phyloP scores from a whole-genome alignment of 2,888 invertebrate species.

The Cenopis cana region DNA sequence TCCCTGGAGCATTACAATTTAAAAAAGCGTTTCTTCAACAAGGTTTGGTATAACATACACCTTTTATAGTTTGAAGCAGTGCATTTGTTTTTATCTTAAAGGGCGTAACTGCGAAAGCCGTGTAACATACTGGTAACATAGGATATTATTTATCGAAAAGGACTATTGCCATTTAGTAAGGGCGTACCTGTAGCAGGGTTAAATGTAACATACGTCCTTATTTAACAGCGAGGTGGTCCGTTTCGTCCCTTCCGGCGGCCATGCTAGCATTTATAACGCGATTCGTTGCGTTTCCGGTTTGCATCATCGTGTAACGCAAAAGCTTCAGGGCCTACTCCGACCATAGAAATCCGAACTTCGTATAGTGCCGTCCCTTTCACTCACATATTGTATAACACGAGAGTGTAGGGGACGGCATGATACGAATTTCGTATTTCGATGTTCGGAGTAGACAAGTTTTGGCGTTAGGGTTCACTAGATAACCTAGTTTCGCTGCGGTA shows the following conservation, averaged over 20 bases:
- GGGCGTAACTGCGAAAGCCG: not conserved
- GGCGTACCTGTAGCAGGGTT: not conserved
- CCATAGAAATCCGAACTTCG: too few relatives aligned
- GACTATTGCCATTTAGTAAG: not conserved
- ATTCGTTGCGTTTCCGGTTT: slow-evolving; percentile 70
- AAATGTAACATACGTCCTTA: not conserved
- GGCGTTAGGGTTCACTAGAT: slow-evolving; percentile 19
- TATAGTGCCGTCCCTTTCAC: too few relatives aligned
- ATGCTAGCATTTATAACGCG: slow-evolving; percentile 73
- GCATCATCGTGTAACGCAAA: slow-evolving; percentile 64
- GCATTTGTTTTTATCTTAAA: not conserved
- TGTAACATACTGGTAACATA: slow-evolving; percentile 5
- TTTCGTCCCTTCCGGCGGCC: slow-evolving; percentile 72
- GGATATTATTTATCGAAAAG: not conserved
- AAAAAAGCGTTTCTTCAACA: not conserved
- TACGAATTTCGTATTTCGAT: too few relatives aligned
- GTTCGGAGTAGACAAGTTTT: too few relatives aligned
- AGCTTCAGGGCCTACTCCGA: too few relatives aligned
- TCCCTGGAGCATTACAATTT: slow-evolving; percentile 44
- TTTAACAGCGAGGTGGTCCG: slow-evolving; percentile 33
- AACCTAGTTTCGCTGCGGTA: slow-evolving; percentile 3
- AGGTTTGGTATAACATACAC: not conserved
- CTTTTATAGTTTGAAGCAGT: not conserved
- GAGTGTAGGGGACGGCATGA: too few relatives aligned
- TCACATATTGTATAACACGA: too few relatives aligned